Evolutionary conservation across 1,140 invertebrate genomes (phyloP), one percentile per base, ranked within the genome.

Genomic region (Brachionus plicatilis): DNA sequence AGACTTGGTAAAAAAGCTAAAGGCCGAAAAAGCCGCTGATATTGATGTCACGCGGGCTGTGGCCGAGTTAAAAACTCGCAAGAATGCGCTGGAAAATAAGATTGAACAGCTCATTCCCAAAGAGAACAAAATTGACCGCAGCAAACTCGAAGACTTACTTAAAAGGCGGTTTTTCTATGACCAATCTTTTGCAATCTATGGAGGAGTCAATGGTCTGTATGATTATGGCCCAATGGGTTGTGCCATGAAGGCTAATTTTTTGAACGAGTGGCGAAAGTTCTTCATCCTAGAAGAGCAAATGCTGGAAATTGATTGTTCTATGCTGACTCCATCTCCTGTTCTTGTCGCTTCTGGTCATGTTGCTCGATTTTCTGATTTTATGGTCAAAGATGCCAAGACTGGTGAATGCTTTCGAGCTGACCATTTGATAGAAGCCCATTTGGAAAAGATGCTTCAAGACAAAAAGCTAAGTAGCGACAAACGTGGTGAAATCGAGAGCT

Each of bases 141-240:
- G 27, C 9, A 84, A 84, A 80, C 12, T 99, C 94, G 97, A 99
- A 91, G 97, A 99, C 91, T 91, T 99, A 5, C 91, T 99, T 3
- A 99, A 99, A 89, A 92, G 98, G 86, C 92, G 96, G 86, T 99
- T 99, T 89, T 99, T 98, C 89, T 97, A 94, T 91, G 97, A 99
- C 89, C 96, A 98, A 88, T 97, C 96, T 0, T 99, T 99, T 92
- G 95, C 96, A 3, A 99, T 99, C 88, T 99, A 99, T 91, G 98
- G 98, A 87, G 98, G 91, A 88, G 90, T 93, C 41, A 91, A 92
- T 88, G 93, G 94, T 1, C 94, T 96, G 86, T 99, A 95, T 91
- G 98, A 99, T 91, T 99, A 97, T 90, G 97, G 97, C 0, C 98
- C 98, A 6, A 98, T 99, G 96, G 98, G 98, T 3, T 99, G 97